Conservation (phyloP, 1,140 invertebrate genomes). For the Meloidogyne exigua region DNA sequence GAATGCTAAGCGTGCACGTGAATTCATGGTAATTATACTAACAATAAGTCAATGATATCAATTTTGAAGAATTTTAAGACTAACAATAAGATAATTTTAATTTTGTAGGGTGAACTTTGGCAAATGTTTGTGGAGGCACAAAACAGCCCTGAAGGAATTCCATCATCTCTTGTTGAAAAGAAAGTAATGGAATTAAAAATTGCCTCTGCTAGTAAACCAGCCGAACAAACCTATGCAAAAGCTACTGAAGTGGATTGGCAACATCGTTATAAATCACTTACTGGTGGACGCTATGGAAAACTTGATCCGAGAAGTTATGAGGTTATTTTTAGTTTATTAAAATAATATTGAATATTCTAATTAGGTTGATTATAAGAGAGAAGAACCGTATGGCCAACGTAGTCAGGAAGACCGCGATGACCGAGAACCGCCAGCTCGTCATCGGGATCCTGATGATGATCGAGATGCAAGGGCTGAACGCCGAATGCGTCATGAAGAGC, state of each 20-base stretch:
- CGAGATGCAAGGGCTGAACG: slow-evolving; percentile 16
- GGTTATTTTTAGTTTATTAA: background rate
- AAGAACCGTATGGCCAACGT: background rate
- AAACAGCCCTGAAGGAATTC: slow-evolving; percentile 67
- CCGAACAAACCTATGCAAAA: slow-evolving; percentile 22
- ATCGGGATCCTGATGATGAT: slow-evolving; percentile 22
- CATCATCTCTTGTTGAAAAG: slow-evolving; percentile 40
- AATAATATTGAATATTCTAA: background rate
- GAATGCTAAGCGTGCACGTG: slow-evolving; percentile 92
- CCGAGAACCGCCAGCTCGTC: background rate
- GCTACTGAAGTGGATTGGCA: slow-evolving; percentile 52
- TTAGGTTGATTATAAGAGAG: background rate
- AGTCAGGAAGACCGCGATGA: background rate
- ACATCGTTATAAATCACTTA: slow-evolving; percentile 54
- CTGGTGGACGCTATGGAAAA: slow-evolving; percentile 55
- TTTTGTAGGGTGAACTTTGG: slow-evolving; percentile 77
- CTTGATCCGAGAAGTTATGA: slow-evolving; percentile 31
- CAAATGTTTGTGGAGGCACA: slow-evolving; percentile 88
- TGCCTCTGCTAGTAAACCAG: background rate
- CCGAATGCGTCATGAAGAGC: slow-evolving; percentile 14
- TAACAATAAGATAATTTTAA: too few relatives aligned
- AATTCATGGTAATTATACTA: slow-evolving; percentile 77
- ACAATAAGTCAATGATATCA: too few relatives aligned
- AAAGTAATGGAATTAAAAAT: slow-evolving; percentile 35
- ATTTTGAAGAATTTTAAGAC: too few relatives aligned